A percentile compares a stretch with the other conserved stretches of the same genome.
Conservation (phyloP, 1,140 invertebrate genomes). For the Lucilia cuprina region DNA sequence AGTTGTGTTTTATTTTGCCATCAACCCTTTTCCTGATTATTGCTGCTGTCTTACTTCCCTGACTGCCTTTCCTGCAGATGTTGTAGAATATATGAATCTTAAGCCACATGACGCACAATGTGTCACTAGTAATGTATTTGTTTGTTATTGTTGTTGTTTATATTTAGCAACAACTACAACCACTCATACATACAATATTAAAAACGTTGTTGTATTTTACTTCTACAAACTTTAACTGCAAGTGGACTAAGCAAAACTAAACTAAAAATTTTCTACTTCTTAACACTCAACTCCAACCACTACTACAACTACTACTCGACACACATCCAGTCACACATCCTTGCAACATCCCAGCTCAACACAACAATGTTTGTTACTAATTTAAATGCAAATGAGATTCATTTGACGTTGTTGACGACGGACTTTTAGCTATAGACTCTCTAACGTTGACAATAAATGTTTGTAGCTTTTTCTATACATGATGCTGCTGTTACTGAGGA, state of each 20-base stretch:
- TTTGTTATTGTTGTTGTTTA: not conserved
- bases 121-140: constrained; percentile 21
- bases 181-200: not conserved
- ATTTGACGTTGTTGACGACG: constrained; percentile 49
- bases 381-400: constrained; percentile 63
- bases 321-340: too few species aligned
- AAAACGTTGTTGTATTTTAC: not conserved
- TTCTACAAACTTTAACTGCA: not conserved
- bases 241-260: not conserved
- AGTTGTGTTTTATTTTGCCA: not conserved
- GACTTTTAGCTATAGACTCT: constrained; percentile 21
- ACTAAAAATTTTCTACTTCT: not conserved
- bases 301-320: too few species aligned
- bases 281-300: not conserved
- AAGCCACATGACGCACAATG: constrained; percentile 33
- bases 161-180: not conserved
- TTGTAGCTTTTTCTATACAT: not conserved
- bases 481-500: not conserved
- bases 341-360: not conserved
- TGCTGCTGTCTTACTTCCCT: not conserved
- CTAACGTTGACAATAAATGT: constrained; percentile 3
- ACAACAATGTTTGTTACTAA: constrained; percentile 43
- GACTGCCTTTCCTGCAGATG: not conserved
- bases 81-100: not conserved
- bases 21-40: not conserved